Percentiles rank a stretch among this genome's conserved stretches.
Conservation (phyloP, 2,113 vertebrate species). For the Ibidorhyncha struthersii region DNA sequence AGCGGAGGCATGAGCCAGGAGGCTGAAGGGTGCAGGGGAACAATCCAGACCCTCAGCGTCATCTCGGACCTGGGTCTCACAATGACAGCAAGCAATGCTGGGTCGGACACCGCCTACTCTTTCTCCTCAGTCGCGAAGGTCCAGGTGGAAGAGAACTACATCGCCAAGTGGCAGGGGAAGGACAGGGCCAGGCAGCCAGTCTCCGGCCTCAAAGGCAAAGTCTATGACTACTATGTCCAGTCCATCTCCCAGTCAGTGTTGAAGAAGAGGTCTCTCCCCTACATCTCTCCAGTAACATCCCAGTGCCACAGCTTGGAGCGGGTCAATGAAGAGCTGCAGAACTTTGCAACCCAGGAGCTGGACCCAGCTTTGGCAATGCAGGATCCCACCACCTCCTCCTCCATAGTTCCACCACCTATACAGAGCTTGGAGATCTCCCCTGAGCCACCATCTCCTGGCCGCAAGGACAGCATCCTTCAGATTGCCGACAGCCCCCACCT, state of each 20-base stretch:
- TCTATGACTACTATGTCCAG: constrained; percentile 86
- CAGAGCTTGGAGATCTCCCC: not conserved
- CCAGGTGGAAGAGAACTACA: constrained; percentile 81
- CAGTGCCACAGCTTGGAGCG: fast-evolving
- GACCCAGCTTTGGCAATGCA: fast-evolving
- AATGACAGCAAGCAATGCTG: constrained; percentile 57
- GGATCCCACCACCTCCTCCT: not conserved
- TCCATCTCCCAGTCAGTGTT: constrained; percentile 77
- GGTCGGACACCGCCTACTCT: constrained; percentile 70
- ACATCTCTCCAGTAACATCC: not conserved
- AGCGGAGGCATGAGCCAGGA: not conserved
- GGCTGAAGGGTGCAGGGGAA: not conserved
- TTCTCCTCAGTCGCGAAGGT: constrained; percentile 85
- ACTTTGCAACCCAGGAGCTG: not conserved
- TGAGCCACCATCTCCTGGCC: not conserved
- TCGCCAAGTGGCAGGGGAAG: constrained; percentile 47
- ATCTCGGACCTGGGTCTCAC: constrained; percentile 75
- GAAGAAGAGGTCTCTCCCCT: not conserved
- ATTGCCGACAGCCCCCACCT: constrained; percentile 76
- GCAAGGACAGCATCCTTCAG: constrained; percentile 79
- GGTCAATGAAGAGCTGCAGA: not conserved
- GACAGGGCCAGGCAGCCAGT: not conserved
- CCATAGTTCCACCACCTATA: fast-evolving
- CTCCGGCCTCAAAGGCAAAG: constrained; percentile 75
- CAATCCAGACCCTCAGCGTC: constrained; percentile 68